Percentiles rank a stretch among this genome's conserved stretches.
These are phyloP conservation scores for Orientallactaga sibirica DNA, from an alignment of 2,797 vertebrate species.

Conservation along the genomic window DNA sequence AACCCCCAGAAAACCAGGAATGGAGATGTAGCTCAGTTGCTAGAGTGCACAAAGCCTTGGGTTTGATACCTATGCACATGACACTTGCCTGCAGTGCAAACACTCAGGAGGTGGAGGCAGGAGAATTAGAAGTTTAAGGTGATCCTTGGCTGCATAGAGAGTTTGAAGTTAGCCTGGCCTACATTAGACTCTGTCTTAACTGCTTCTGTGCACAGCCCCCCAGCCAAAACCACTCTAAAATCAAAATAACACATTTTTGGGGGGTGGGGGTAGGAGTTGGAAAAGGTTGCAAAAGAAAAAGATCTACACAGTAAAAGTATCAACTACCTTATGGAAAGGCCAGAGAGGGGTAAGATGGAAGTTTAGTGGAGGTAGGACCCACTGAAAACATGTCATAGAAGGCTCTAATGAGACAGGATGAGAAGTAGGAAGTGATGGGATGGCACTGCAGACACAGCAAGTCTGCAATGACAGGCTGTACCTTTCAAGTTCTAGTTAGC, in stretches of 20 bases:
- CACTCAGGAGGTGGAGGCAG: not conserved
- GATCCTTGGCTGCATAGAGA: not conserved
- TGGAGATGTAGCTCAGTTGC: not conserved
- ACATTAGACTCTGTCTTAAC: not conserved
- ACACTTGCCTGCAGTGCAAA: not conserved
- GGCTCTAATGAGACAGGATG: not conserved
- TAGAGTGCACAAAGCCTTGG: not conserved
- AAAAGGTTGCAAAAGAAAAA: not conserved
- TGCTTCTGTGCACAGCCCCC: too few relatives aligned
- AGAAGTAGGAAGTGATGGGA: not conserved
- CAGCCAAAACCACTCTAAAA: not conserved
- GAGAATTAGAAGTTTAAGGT: not conserved
- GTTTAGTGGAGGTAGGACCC: not conserved
- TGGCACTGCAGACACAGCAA: not conserved
- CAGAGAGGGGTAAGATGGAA: not conserved
- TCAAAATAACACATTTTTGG: not conserved
- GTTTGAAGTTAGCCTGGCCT: not conserved
- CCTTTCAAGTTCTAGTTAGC: not conserved
- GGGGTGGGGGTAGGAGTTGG: not conserved
- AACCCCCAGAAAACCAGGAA: not conserved
- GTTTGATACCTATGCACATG: not conserved
- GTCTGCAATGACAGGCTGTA: too few relatives aligned
- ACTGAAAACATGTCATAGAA: not conserved
- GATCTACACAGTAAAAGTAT: not conserved
- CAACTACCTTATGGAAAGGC: not conserved